A percentile compares a stretch with the other conserved stretches of the same genome.
Conservation (phyloP, 2,888 invertebrate genomes). For the Exocentrus adspersus region DNA sequence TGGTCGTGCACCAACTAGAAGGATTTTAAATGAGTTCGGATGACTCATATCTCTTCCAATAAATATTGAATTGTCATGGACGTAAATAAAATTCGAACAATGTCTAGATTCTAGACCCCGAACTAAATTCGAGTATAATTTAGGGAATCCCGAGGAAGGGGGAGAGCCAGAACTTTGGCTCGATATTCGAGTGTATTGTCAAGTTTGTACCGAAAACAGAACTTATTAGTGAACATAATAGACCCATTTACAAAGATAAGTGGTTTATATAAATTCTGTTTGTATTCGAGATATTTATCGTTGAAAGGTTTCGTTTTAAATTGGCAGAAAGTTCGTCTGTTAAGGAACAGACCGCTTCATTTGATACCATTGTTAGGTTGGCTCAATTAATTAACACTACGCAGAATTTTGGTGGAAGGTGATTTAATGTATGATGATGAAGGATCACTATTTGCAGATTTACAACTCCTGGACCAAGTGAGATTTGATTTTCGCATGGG, state of each 20-base stretch:
- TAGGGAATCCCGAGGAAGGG: constrained; percentile 19
- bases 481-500: too few species aligned
- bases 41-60: constrained; percentile 17
- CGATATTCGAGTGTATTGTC: constrained; percentile 35
- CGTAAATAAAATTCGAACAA: constrained; percentile 23
- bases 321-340: constrained; percentile 32
- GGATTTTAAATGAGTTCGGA: constrained; percentile 3
- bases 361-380: background rate
- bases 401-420: too few species aligned
- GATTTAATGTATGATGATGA: too few species aligned
- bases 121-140: constrained; percentile 24
- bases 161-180: constrained; percentile 5
- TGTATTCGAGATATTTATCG: constrained; percentile 31
- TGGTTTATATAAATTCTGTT: constrained; percentile 40
- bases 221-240: constrained; percentile 37
- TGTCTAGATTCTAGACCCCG: constrained; percentile 8
- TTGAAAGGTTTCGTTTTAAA: constrained; percentile 32
- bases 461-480: too few species aligned
- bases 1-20: constrained; percentile 4
- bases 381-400: background rate
- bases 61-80: constrained; percentile 26
- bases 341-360: constrained; percentile 1
- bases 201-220: constrained; percentile 39
- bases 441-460: too few species aligned
- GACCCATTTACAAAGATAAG: constrained; percentile 38